phyloP scores from a whole-genome alignment of 2,888 invertebrate genomes.

The Noctua janthina region DNA sequence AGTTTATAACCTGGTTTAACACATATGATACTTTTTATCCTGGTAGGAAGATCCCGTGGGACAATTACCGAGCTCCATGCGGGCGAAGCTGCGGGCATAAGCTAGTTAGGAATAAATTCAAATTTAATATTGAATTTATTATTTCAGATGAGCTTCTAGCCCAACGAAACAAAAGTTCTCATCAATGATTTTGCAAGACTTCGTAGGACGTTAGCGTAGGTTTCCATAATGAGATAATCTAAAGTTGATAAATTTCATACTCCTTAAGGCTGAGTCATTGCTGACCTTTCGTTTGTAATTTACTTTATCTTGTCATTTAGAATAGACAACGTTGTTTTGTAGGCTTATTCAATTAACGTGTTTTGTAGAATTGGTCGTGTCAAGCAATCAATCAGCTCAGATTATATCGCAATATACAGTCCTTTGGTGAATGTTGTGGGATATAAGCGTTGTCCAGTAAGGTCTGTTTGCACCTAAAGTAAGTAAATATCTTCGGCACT shows the following conservation, averaged over 20 bases:
- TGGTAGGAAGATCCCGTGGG: no score
- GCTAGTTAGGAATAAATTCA: no score
- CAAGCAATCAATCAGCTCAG: conserved; percentile 17
- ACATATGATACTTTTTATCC: no score
- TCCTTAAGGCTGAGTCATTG: conserved; percentile 48
- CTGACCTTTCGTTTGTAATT: conserved; percentile 51
- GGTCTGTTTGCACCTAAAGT: no score
- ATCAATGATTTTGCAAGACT: conserved; percentile 39
- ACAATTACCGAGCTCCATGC: no score
- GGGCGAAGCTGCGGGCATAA: no score
- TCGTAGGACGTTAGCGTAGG: conserved; percentile 54
- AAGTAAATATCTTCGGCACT: no score
- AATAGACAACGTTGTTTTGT: conserved; percentile 15
- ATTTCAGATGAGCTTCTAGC: background rate
- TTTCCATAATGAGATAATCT: conserved; percentile 44
- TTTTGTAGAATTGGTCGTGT: background rate
- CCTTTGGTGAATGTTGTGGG: no score
- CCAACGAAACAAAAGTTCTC: conserved; percentile 1
- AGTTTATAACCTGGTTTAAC: no score
- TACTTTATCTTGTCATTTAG: conserved; percentile 24
- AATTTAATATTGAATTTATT: no score
- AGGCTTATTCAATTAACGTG: conserved; percentile 9
- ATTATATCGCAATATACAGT: background rate
- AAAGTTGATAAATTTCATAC: conserved; percentile 49
- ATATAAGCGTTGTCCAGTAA: no score